Conservation (phyloP, 2,113 vertebrate species). For the Megaceryle torquata region DNA sequence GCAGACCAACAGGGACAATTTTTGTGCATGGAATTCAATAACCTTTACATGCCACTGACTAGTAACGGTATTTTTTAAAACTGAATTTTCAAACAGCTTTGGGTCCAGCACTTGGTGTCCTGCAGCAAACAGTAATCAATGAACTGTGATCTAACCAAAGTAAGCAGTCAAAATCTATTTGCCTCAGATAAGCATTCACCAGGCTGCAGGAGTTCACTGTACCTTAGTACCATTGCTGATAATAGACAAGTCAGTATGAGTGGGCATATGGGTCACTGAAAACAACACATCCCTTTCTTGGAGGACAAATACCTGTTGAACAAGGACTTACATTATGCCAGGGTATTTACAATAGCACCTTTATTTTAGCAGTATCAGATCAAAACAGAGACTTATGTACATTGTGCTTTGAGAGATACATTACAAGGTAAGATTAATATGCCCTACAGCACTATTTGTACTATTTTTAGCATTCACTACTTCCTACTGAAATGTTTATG, state of each 20-base stretch:
- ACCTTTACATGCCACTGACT: not conserved
- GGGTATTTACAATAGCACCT: not conserved
- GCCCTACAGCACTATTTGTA: constrained; percentile 13
- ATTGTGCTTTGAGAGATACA: constrained; percentile 8
- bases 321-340: not conserved
- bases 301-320: constrained; percentile 11
- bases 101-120: not conserved
- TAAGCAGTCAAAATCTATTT: constrained; percentile 67
- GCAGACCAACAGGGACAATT: not conserved
- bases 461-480: constrained; percentile 23
- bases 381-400: not conserved
- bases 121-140: constrained; percentile 53
- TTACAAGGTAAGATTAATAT: constrained; percentile 35
- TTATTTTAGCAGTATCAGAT: not conserved
- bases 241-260: not conserved
- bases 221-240: not conserved
- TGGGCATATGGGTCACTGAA: not conserved
- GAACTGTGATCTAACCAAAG: constrained; percentile 63
- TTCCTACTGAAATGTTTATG: constrained; percentile 56
- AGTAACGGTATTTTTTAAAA: constrained; percentile 32
- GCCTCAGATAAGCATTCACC: constrained; percentile 46
- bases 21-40: not conserved
- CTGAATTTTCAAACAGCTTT: constrained; percentile 2
- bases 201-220: not conserved
- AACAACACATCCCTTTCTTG: not conserved